A percentile compares a stretch with the other conserved stretches of the same genome.
Conservation (phyloP, 2,113 vertebrate species). For the Dasyornis broadbenti region DNA sequence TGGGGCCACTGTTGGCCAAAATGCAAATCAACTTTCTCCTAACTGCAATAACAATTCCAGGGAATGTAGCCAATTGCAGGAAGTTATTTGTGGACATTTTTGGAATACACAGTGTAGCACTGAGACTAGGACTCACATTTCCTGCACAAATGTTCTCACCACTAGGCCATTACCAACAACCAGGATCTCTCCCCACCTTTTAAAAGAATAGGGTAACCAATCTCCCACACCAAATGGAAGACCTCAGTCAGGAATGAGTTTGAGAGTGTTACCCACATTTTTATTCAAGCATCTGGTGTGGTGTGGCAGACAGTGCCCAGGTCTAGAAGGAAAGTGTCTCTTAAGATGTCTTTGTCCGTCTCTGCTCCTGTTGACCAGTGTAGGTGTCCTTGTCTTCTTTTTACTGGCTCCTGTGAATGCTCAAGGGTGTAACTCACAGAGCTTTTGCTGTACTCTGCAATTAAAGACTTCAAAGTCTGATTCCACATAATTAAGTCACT, state of each 20-base stretch:
- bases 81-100: neutral
- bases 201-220: neutral
- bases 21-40: neutral
- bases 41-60: neutral
- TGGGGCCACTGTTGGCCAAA: neutral
- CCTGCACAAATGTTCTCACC: neutral
- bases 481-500: neutral
- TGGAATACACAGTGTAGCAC: accelerated
- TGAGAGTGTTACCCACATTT: neutral
- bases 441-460: neutral
- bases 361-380: neutral
- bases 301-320: neutral
- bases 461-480: neutral
- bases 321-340: neutral
- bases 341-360: neutral
- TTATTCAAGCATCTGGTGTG: neutral
- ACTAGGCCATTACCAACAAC: neutral
- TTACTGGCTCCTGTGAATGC: neutral
- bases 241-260: neutral
- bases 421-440: neutral
- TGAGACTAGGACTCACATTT: neutral
- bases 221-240: neutral
- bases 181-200: neutral
- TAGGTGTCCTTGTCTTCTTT: neutral
- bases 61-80: neutral